Conservation (phyloP, 1,140 invertebrate genomes). For the Eupeodes corollae region DNA sequence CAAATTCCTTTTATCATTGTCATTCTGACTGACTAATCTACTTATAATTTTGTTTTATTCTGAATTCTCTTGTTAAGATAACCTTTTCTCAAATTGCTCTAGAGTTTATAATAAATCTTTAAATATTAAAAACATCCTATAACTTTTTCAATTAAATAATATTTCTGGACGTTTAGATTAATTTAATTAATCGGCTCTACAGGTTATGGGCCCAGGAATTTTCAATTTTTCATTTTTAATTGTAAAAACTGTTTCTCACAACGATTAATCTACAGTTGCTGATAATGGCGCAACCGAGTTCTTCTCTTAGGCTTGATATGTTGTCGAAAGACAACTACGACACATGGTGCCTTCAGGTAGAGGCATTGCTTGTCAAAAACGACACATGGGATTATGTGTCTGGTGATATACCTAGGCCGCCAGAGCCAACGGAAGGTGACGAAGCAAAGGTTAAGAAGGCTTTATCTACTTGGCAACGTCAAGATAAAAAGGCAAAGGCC, state of each 20-base stretch:
- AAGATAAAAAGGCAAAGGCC: constrained; percentile 14
- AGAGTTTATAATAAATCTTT: too few species aligned
- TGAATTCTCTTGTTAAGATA: too few species aligned
- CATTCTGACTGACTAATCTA: too few species aligned
- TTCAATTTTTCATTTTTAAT: background rate
- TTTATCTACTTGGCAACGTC: constrained; percentile 4
- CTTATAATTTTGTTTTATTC: too few species aligned
- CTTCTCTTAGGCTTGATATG: background rate
- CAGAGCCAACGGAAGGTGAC: background rate
- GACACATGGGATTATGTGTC: too few species aligned
- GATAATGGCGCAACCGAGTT: background rate
- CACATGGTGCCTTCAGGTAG: constrained; percentile 16
- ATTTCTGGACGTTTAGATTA: too few species aligned
- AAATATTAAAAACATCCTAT: too few species aligned
- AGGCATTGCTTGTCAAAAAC: constrained; percentile 15
- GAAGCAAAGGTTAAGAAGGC: too few species aligned
- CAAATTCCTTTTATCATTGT: too few species aligned
- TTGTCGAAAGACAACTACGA: constrained; percentile 8
- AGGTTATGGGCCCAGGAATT: constrained; percentile 5
- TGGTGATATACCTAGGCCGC: constrained; percentile 5
- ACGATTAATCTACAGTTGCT: background rate
- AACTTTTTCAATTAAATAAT: too few species aligned
- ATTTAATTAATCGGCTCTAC: too few species aligned
- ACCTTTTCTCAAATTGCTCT: too few species aligned
- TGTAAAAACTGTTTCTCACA: background rate